These are phyloP conservation scores for Tor tambroides DNA, from an alignment of 2,113 vertebrate genomes.

Conservation along the genomic window DNA sequence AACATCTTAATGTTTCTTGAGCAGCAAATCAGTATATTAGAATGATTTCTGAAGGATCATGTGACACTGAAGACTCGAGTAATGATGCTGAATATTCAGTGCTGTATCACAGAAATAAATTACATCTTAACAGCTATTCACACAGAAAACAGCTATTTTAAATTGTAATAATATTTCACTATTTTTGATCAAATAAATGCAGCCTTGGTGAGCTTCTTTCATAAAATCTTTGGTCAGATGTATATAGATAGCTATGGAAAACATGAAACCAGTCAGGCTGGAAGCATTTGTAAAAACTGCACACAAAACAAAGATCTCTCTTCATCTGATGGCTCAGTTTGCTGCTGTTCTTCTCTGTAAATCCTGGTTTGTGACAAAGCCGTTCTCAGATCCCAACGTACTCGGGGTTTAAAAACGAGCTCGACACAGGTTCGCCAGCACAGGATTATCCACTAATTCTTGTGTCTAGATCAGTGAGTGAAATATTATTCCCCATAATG, in stretches of 20 bases:
- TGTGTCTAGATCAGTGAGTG: background rate
- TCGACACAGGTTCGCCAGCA: background rate
- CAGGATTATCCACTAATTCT: constrained; percentile 15
- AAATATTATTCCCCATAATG: constrained; percentile 28
- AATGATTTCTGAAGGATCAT: no score
- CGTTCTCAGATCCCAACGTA: background rate
- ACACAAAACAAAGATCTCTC: background rate
- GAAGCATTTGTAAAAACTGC: background rate
- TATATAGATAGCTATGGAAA: background rate
- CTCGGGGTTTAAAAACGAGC: background rate
- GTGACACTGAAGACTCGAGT: no score
- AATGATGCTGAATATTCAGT: no score
- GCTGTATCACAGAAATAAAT: no score
- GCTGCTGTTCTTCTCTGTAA: background rate
- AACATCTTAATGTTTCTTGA: no score
- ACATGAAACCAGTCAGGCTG: background rate
- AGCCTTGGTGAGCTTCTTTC: no score
- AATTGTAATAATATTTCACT: no score
- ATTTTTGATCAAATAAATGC: no score
- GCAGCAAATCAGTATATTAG: no score
- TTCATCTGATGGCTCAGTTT: background rate
- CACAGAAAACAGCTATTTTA: no score
- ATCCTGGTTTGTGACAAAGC: background rate
- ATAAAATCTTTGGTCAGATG: background rate
- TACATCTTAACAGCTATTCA: no score